These are phyloP conservation scores for Seriola aureovittata DNA, from an alignment of 2,113 vertebrate species.

Conservation along the genomic window DNA sequence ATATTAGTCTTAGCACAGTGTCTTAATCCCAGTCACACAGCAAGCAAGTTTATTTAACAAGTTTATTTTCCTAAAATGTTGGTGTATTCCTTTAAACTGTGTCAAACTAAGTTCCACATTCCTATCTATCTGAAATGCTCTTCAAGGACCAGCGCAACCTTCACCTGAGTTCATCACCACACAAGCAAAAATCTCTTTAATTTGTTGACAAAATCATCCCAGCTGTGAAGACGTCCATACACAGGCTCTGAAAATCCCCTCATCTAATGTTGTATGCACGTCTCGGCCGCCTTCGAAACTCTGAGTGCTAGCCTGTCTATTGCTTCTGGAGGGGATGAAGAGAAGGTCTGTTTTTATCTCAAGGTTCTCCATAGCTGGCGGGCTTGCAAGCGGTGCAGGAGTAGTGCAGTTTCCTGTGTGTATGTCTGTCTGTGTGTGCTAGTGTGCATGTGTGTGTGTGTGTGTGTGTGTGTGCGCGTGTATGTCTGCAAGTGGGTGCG, in stretches of 20 bases:
- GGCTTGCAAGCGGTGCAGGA: slow-evolving; percentile 66
- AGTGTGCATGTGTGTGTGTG: neutral
- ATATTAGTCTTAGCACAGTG: slow-evolving; percentile 1
- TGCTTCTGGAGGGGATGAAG: slow-evolving; percentile 74
- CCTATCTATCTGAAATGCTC: slow-evolving; percentile 22
- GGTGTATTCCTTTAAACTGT: slow-evolving; percentile 25
- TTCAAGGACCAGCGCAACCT: slow-evolving; percentile 41
- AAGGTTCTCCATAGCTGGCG: slow-evolving; percentile 80
- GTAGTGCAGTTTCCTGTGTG: slow-evolving; percentile 60
- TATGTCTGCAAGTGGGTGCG: slow-evolving; percentile 1
- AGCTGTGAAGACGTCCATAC: slow-evolving; percentile 42
- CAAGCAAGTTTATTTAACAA: slow-evolving; percentile 19
- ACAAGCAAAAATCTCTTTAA: slow-evolving; percentile 53
- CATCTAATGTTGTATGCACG: slow-evolving; percentile 62
- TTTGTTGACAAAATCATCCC: slow-evolving; percentile 67
- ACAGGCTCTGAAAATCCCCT: slow-evolving; percentile 54
- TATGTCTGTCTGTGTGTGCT: slow-evolving; percentile 31
- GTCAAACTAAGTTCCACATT: slow-evolving; percentile 36
- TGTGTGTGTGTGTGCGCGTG: neutral
- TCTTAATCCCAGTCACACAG: slow-evolving; percentile 19
- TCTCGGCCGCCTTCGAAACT: slow-evolving; percentile 59
- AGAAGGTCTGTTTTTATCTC: slow-evolving; percentile 78
- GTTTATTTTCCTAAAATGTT: slow-evolving; percentile 20
- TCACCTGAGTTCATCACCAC: slow-evolving; percentile 60
- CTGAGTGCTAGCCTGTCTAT: slow-evolving; percentile 61